Evolutionary conservation across 2,888 invertebrate species (phyloP).

Genomic region (Ischnura elegans): DNA sequence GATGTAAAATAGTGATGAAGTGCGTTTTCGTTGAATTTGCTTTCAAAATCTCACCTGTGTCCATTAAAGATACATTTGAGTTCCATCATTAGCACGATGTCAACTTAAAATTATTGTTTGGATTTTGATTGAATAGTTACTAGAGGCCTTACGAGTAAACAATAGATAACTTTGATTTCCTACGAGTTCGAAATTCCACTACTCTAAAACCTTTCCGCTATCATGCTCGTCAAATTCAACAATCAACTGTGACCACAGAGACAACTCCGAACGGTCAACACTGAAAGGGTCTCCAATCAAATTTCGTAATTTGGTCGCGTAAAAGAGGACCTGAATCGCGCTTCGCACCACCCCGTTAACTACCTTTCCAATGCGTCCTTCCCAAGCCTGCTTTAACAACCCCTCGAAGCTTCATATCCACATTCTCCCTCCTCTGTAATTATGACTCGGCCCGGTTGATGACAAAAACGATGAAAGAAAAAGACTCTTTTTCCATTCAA

Average conservation of each 20-base stretch:
- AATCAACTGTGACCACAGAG: not conserved
- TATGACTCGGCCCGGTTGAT: not conserved
- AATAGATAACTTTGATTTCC: not conserved
- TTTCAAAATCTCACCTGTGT: no score
- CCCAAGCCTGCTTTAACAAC: not conserved
- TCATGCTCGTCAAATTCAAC: not conserved
- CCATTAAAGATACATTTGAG: no score
- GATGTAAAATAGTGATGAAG: no score
- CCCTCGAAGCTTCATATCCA: not conserved
- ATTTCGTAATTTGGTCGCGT: not conserved
- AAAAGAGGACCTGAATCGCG: not conserved
- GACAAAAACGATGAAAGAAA: not conserved
- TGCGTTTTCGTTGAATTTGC: no score
- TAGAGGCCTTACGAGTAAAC: not conserved
- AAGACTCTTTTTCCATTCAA: not conserved
- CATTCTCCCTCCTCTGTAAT: not conserved
- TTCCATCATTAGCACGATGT: no score
- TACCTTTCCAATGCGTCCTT: not conserved
- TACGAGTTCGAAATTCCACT: not conserved
- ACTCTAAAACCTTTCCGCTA: not conserved
- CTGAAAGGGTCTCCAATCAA: constrained; percentile 18
- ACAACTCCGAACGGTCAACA: not conserved
- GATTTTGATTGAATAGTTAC: not conserved
- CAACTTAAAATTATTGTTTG: no score
- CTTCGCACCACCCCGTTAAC: not conserved